Conservation (phyloP, 1,140 invertebrate species). For the Andrena cerasifolii region DNA sequence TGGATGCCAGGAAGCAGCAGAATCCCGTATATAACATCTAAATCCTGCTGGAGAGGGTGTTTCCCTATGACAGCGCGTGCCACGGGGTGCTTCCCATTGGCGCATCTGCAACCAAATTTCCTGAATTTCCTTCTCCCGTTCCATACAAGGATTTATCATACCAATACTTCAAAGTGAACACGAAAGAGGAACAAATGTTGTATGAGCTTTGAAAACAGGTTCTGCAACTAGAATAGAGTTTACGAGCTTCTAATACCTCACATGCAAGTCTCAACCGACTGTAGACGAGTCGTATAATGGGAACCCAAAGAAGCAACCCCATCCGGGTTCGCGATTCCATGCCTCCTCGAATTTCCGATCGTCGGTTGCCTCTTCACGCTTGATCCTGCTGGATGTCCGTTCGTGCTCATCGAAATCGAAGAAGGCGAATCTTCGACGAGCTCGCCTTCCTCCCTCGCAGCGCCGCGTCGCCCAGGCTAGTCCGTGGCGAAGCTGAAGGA, state of each 20-base stretch:
- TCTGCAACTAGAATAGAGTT: too few relatives aligned
- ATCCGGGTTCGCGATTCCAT: slow-evolving; percentile 21
- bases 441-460: slow-evolving; percentile 40
- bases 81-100: slow-evolving; percentile 62
- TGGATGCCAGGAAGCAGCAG: slow-evolving; percentile 50
- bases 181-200: too few relatives aligned
- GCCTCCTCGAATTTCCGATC: slow-evolving; percentile 16
- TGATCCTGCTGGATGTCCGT: slow-evolving; percentile 20
- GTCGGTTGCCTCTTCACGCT: slow-evolving; percentile 13
- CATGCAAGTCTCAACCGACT: too few relatives aligned
- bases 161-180: too few relatives aligned
- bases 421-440: slow-evolving; percentile 43
- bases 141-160: too few relatives aligned
- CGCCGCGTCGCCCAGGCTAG: slow-evolving; percentile 19
- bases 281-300: too few relatives aligned
- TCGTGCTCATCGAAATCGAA: slow-evolving; percentile 50
- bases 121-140: not conserved
- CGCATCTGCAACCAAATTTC: slow-evolving; percentile 1
- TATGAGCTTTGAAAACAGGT: too few relatives aligned
- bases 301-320: too few relatives aligned
- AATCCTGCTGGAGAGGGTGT: slow-evolving; percentile 60
- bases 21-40: slow-evolving; percentile 62
- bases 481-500: slow-evolving; percentile 48
- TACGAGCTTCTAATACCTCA: too few relatives aligned
- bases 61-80: slow-evolving; percentile 61